Evolutionary conservation across 2,888 invertebrate species (phyloP).

Genomic region (Apocheima hispidaria): DNA sequence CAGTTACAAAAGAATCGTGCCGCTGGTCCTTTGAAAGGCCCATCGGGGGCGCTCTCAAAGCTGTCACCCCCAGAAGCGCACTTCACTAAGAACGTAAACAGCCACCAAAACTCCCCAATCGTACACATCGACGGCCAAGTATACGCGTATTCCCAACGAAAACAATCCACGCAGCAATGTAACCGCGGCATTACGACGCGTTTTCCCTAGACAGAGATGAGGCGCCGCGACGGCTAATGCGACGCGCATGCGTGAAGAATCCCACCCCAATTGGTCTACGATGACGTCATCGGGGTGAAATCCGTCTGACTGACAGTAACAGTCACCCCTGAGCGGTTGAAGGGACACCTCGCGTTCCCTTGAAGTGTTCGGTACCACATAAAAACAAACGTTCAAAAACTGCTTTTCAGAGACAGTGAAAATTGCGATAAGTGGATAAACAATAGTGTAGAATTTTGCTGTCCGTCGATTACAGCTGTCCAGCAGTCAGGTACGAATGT

Average conservation of each 20-base stretch:
- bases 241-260: constrained; percentile 75
- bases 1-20: constrained; percentile 78
- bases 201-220: constrained; percentile 58
- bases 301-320: constrained; percentile 80
- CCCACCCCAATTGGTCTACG: constrained; percentile 82
- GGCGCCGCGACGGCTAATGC: constrained; percentile 80
- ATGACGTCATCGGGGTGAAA: constrained; percentile 85
- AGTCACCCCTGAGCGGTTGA: constrained; percentile 79
- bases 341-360: constrained; percentile 67
- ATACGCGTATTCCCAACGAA: constrained; percentile 41
- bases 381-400: constrained; percentile 73
- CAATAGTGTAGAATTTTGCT: constrained; percentile 41
- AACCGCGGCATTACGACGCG: constrained; percentile 53
- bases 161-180: constrained; percentile 70
- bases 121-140: constrained; percentile 60
- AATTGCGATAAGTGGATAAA: constrained; percentile 58
- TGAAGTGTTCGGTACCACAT: constrained; percentile 48
- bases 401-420: constrained; percentile 58
- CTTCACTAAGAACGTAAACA: constrained; percentile 70
- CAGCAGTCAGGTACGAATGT: constrained; percentile 57
- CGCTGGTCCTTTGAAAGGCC: constrained; percentile 82
- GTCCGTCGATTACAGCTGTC: constrained; percentile 46
- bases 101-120: constrained; percentile 53
- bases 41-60: constrained; percentile 79
- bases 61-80: constrained; percentile 81